Evolutionary conservation across 2,113 vertebrate genomes (phyloP).

Genomic region (Cettia cetti): DNA sequence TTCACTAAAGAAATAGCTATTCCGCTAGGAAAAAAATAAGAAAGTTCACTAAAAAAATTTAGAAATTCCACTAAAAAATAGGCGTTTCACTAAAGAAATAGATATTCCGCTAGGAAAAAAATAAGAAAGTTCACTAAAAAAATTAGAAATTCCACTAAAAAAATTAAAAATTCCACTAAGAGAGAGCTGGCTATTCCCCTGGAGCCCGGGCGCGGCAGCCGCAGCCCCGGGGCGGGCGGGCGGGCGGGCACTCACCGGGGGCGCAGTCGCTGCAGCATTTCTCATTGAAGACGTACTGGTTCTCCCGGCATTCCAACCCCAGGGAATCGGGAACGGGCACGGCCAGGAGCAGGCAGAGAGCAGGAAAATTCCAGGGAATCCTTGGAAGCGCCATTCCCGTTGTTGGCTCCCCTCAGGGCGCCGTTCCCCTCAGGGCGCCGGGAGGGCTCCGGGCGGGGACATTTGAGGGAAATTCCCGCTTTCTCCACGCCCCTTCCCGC

Average conservation of each 20-base stretch:
- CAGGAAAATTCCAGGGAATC: neutral
- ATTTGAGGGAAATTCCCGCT: neutral
- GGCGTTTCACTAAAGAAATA: too few species aligned
- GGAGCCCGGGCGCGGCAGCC: neutral
- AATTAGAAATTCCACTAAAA: neutral
- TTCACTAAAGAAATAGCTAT: too few species aligned
- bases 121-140: too few species aligned
- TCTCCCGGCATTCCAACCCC: rapidly evolving
- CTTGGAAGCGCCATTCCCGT: neutral
- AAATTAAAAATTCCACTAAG: neutral
- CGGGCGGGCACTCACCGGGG: neutral
- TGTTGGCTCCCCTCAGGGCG: neutral
- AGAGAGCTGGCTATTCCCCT: too few species aligned
- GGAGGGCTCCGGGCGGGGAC: neutral
- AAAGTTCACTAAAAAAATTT: too few species aligned
- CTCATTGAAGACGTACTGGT: neutral
- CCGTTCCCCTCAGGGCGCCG: neutral
- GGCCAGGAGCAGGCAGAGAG: neutral
- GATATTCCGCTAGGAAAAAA: neutral
- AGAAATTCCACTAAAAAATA: too few species aligned
- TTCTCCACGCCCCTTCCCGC: neutral
- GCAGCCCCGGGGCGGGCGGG: rapidly evolving
- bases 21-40: too few species aligned
- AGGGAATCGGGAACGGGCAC: rapidly evolving
- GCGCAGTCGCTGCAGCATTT: neutral